Conservation (phyloP, 2,888 invertebrate species). For the Caenorhabditis plicata region DNA sequence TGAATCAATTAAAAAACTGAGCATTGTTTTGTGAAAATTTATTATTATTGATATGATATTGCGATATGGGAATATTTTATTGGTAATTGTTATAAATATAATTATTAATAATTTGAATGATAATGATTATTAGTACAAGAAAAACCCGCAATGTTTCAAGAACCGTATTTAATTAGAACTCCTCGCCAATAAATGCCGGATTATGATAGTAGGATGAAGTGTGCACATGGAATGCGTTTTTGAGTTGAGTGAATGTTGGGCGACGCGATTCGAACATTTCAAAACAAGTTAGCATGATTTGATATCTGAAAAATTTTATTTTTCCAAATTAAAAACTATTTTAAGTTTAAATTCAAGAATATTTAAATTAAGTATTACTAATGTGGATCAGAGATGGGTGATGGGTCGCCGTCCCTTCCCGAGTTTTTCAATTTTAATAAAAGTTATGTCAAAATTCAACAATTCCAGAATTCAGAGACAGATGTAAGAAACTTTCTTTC, state of each 20-base stretch:
- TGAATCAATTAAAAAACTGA: neutral
- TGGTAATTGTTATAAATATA: no score
- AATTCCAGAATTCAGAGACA: no score
- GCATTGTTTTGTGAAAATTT: neutral
- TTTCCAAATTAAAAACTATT: neutral
- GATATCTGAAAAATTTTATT: conserved; percentile 36
- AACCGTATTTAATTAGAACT: no score
- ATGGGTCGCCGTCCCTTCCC: neutral
- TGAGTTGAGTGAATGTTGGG: conserved; percentile 41
- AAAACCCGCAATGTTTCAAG: no score
- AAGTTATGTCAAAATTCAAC: neutral
- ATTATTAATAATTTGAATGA: no score
- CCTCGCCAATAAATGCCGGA: conserved; percentile 46
- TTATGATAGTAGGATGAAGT: conserved; percentile 36
- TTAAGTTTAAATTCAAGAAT: neutral
- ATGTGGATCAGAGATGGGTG: no score
- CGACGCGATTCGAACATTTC: conserved; percentile 37
- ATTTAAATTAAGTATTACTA: no score
- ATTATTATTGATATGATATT: neutral
- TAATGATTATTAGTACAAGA: no score
- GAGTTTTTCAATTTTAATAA: neutral
- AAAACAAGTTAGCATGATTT: conserved; percentile 46
- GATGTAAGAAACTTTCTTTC: no score
- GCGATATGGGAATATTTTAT: neutral
- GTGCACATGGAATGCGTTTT: conserved; percentile 34